Base-by-base conservation (phyloP, 1,140 invertebrate species). In the Penaeus vannamei region DNA sequence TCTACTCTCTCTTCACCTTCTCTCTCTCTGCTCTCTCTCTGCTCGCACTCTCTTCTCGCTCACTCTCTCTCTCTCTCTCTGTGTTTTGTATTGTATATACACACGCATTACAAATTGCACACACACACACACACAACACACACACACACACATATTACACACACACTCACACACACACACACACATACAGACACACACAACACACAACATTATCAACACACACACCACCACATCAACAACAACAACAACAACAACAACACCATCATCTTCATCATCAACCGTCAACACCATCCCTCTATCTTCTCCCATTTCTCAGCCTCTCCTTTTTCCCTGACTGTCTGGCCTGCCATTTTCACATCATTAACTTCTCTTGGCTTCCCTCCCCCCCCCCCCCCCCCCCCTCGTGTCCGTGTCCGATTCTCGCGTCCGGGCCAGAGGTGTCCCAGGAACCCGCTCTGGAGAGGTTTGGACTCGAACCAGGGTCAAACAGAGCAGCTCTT, bases 11-110 rank as follows among this genome's bases (percentile, higher is more conserved):
- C 64, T 66, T n/a, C n/a, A n/a, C 64, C 14, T 12, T 5, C 64
- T 66, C 64, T 66, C 64, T 66, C 64, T 66, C 64, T 66, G 4
- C 14, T 66, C 64, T 66, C 64, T 66, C 64, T 66, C 64, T 66
- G n/a, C 64, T 66, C 64, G 5, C 64, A 8, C 64, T 66, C 64
- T 66, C 64, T 66, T 66, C 64, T 66, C 64, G 5, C 64, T 66
- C 64, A 8, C 64, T 66, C 64, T 66, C 64, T 66, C 64, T 66
- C 64, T 5, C 64, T 8, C 64, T 66, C 64, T 66, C 64, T 66
- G 0, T 66, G 4, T 66, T 4, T 66, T 8, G 4, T 66, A 4
- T 66, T 4, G 8, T 42, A 42, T 26, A 66, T 12, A 4, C 64
- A 66, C 64, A 66, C 64, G 7, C 64, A 5, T n/a, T n/a, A 64